Conservation (phyloP, 2,797 vertebrate genomes). For the Chlorospingus semifuscus region DNA sequence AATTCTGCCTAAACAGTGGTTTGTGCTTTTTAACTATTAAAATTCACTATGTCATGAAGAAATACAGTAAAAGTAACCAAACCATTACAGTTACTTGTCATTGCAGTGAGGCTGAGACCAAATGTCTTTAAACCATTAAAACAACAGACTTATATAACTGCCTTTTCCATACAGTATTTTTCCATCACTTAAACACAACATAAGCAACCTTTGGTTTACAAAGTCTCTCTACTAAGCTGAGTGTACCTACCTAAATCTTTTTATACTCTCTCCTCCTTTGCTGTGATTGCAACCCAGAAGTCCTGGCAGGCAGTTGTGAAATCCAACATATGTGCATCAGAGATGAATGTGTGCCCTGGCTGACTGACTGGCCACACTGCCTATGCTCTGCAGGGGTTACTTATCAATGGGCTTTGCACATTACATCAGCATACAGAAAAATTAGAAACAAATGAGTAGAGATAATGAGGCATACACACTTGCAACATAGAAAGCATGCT, state of each 20-base stretch:
- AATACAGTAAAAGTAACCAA: not conserved
- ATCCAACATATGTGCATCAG: not conserved
- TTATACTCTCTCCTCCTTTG: not conserved
- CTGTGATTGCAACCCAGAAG: not conserved
- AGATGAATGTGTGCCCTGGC: accelerated
- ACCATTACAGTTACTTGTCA: not conserved
- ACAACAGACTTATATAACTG: not conserved
- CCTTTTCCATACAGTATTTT: not conserved
- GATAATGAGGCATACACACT: not conserved
- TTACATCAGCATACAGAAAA: not conserved
- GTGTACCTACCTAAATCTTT: not conserved
- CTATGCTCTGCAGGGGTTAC: not conserved
- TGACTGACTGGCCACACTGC: not conserved
- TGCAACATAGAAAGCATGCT: not conserved
- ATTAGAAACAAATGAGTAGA: not conserved
- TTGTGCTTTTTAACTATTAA: not conserved
- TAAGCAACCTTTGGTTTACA: not conserved
- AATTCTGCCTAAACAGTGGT: not conserved
- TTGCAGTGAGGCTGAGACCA: not conserved
- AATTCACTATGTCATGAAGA: not conserved
- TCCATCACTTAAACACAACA: not conserved
- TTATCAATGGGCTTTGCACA: not conserved
- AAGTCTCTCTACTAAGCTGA: not conserved
- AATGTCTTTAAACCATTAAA: not conserved
- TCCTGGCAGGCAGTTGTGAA: not conserved